Conservation (phyloP, 2,113 vertebrate genomes). For the Peucedramus taeniatus region DNA sequence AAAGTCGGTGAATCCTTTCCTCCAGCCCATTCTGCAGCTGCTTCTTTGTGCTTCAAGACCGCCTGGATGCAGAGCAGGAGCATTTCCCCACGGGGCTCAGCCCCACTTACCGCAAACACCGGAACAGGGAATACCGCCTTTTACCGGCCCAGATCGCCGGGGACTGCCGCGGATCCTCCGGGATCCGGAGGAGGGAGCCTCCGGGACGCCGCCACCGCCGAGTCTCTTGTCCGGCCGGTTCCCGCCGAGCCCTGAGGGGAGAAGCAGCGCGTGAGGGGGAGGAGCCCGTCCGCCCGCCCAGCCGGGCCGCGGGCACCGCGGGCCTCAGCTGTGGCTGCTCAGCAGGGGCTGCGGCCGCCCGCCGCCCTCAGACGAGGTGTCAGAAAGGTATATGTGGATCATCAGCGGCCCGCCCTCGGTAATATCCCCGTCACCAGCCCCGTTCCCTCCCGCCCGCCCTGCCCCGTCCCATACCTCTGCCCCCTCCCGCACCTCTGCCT, state of each 20-base stretch:
- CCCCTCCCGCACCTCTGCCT: background rate
- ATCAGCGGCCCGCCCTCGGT: slow-evolving; percentile 20
- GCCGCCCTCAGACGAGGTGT: slow-evolving; percentile 63
- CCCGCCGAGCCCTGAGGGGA: background rate
- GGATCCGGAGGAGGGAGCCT: background rate
- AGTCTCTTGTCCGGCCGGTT: background rate
- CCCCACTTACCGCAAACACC: background rate
- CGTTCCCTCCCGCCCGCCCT: rapidly evolving
- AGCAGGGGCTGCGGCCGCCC: slow-evolving; percentile 42
- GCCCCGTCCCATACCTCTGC: rapidly evolving
- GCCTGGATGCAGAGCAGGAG: background rate
- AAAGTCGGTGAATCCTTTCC: rapidly evolving
- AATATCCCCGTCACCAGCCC: rapidly evolving
- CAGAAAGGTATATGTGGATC: slow-evolving; percentile 29
- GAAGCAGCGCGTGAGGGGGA: background rate
- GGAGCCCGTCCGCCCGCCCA: background rate
- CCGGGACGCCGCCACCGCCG: background rate
- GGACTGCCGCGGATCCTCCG: background rate
- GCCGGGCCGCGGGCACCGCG: background rate
- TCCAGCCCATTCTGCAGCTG: too few relatives aligned
- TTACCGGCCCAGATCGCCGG: too few relatives aligned
- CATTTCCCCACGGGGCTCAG: background rate
- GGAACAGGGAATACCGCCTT: rapidly evolving
- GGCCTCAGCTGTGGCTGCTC: slow-evolving; percentile 45
- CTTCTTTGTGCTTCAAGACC: background rate